Conservation (phyloP, 2,888 invertebrate genomes). For the Eucera pruinosa region DNA sequence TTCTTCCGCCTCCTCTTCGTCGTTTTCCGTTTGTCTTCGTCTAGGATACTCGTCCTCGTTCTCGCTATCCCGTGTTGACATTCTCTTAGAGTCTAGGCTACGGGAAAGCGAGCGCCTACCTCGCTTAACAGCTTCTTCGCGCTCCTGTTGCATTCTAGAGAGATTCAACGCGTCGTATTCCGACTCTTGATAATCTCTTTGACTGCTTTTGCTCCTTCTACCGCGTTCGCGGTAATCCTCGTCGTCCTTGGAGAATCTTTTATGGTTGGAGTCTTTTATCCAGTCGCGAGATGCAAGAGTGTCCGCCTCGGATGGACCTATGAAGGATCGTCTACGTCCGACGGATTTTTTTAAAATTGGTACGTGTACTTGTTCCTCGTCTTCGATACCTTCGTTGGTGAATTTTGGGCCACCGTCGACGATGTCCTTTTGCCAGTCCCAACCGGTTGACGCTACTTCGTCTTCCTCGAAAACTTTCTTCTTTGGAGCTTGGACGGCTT, state of each 20-base stretch:
- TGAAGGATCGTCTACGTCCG: constrained; percentile 50
- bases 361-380: constrained; percentile 50
- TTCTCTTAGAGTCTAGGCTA: constrained; percentile 50
- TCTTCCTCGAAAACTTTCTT: constrained; percentile 60
- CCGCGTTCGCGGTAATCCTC: constrained; percentile 50
- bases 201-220: constrained; percentile 65
- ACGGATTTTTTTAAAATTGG: constrained; percentile 39
- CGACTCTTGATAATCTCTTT: constrained; percentile 62
- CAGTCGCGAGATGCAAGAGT: constrained; percentile 33
- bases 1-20: constrained; percentile 35
- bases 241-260: constrained; percentile 35
- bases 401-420: not conserved
- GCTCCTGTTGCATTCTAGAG: constrained; percentile 50
- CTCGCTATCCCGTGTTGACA: constrained; percentile 42
- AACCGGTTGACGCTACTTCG: constrained; percentile 48
- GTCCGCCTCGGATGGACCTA: constrained; percentile 41
- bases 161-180: constrained; percentile 55
- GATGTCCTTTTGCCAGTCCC: constrained; percentile 57
- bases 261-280: constrained; percentile 28
- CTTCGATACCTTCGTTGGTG: constrained; percentile 34
- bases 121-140: constrained; percentile 56
- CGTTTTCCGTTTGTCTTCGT: constrained; percentile 47
- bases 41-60: constrained; percentile 53
- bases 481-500: constrained; percentile 35
- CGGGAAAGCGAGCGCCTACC: constrained; percentile 68